Conservation (phyloP, 1,140 invertebrate genomes). For the Lepeophtheirus salmonis region DNA sequence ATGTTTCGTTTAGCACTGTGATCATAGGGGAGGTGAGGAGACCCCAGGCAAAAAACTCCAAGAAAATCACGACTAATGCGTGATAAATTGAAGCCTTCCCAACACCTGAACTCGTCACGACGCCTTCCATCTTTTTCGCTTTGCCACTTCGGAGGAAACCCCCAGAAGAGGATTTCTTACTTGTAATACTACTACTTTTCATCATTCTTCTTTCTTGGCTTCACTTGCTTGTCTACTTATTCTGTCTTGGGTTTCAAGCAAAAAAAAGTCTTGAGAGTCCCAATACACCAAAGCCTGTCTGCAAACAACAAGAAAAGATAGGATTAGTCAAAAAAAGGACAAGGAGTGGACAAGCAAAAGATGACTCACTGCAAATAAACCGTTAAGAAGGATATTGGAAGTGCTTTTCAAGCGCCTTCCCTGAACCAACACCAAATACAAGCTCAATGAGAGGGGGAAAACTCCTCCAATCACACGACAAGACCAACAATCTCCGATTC, state of each 20-base stretch:
- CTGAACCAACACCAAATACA: not conserved
- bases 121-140: conserved; percentile 17
- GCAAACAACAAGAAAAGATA: not conserved
- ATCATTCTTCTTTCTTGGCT: no score
- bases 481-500: not conserved
- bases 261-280: not conserved
- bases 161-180: no score
- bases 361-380: not conserved
- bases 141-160: not conserved
- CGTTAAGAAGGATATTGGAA: not conserved
- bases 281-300: not conserved
- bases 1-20: conserved; percentile 83
- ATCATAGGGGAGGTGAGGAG: conserved; percentile 94
- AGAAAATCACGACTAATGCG: conserved; percentile 93
- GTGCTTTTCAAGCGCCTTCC: not conserved
- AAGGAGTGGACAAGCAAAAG: not conserved
- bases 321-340: not conserved
- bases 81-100: conserved; percentile 89
- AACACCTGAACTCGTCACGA: conserved; percentile 42
- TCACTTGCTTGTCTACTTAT: no score
- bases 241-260: no score
- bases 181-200: no score
- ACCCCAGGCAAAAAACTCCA: conserved; percentile 99
- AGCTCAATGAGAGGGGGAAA: not conserved
- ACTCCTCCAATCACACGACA: not conserved